Base-by-base conservation (phyloP, 2,113 vertebrate species). In the Salvelinus namaycush region DNA sequence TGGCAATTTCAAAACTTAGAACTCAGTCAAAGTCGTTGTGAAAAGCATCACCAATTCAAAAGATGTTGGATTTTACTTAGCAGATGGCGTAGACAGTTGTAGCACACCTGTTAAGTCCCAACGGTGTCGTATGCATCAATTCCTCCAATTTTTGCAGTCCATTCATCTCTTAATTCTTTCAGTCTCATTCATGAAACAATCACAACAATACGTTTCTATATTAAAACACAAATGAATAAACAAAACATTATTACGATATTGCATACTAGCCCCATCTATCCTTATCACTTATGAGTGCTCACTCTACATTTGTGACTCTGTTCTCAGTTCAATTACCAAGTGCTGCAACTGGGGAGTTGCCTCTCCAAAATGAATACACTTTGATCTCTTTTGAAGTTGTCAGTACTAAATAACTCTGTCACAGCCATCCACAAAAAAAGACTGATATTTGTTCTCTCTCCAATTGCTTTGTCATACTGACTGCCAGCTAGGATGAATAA, bases 351-450 rank as follows among this genome's bases (percentile, higher is more conserved):
- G 27, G 66, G 66, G 26, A 66, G 3, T 66, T 66, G 54, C 27
- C 29, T 73, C 49, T 16, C 8, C 49, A 68, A 68, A 73, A 68
- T 24, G 76, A 73, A 73, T 34, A 44, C 48, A 68, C 49, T 73
- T 72, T 72, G 69, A 77, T 77, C 70, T 67, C 62, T 71, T 65
- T 34, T 67, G 70, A 66, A 77, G 70, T 57, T 72, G 26, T 71
- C 64, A 77, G 39, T 31, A 67, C 26, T 31, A 68, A 72, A 67
- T 31, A 29, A 67, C 68, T 69, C 57, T 71, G 59, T 77, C 70
- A 14, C 68, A 70, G 34, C 8, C 57, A 62, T 69, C 57, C 27
- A 66, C 44, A 65, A 65, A 54, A 54, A 51, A 72, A 31, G 4
- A 3, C 34, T 66, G 44, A 66, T 29, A 72, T 39, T 16, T 51